A percentile compares a stretch with the other conserved stretches of the same genome.
Conservation (phyloP, 2,797 vertebrate genomes). For the Catostomus latipinnis region DNA sequence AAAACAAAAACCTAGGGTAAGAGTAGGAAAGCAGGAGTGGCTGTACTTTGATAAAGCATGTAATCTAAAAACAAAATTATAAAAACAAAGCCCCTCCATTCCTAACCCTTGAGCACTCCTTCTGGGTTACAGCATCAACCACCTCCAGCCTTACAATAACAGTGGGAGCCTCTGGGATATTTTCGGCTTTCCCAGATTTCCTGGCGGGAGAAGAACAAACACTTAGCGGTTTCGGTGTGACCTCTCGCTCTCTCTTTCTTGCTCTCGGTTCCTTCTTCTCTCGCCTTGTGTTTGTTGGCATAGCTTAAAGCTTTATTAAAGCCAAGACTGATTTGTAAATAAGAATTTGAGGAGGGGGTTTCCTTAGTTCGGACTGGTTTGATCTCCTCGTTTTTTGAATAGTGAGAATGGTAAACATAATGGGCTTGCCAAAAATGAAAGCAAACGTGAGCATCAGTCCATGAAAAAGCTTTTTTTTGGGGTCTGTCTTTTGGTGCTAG, state of each 20-base stretch:
- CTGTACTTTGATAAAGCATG: constrained; percentile 75
- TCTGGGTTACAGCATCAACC: constrained; percentile 78
- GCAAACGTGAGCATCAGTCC: constrained; percentile 33
- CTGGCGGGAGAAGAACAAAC: constrained; percentile 71
- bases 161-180: constrained; percentile 75
- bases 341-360: constrained; percentile 18
- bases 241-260: constrained; percentile 48
- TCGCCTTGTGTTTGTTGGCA: constrained; percentile 28
- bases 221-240: constrained; percentile 73
- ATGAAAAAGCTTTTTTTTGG: constrained; percentile 49
- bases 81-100: constrained; percentile 77
- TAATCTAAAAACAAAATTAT: constrained; percentile 76
- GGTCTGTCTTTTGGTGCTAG: constrained; percentile 36
- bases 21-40: constrained; percentile 73
- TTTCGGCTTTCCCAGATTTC: constrained; percentile 81
- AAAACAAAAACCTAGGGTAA: constrained; percentile 71
- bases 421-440: constrained; percentile 49
- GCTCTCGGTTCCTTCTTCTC: constrained; percentile 6
- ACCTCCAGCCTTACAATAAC: constrained; percentile 81
- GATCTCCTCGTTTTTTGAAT: not conserved
- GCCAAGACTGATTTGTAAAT: constrained; percentile 34
- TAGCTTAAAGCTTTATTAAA: constrained; percentile 46
- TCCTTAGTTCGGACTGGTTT: constrained; percentile 18
- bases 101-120: constrained; percentile 72
- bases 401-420: constrained; percentile 51